These are phyloP conservation scores for Macroramphosus scolopax DNA, from an alignment of 2,797 vertebrate genomes.

Conservation along the genomic window DNA sequence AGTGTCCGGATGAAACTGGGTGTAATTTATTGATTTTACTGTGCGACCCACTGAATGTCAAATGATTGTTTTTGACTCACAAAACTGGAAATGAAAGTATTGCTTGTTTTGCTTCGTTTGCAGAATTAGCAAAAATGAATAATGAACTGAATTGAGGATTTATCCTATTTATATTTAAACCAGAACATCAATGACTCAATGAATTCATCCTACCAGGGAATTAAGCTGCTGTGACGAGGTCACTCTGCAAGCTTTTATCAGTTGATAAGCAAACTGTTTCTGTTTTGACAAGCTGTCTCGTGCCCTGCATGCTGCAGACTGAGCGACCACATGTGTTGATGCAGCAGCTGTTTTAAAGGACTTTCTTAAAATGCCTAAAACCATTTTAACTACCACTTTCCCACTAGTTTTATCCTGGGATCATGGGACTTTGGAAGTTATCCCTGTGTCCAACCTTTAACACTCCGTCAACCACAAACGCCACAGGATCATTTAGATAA, in stretches of 20 bases:
- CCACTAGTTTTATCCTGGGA: no score
- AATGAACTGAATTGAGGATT: neutral
- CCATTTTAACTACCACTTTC: no score
- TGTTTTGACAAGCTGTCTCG: no score
- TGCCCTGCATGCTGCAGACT: neutral
- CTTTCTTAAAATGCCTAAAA: no score
- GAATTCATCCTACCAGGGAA: slow-evolving; percentile 30
- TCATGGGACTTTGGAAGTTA: no score
- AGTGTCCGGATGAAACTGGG: slow-evolving; percentile 20
- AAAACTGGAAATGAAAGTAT: no score
- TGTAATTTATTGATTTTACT: slow-evolving; percentile 9
- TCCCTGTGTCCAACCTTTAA: no score
- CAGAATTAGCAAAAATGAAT: slow-evolving; percentile 3
- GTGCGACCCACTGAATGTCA: slow-evolving; percentile 2
- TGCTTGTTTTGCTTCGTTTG: no score
- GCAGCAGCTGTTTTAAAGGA: slow-evolving; percentile 10
- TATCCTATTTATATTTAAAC: slow-evolving; percentile 15
- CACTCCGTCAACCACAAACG: no score
- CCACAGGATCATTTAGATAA: no score
- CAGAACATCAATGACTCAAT: slow-evolving; percentile 10
- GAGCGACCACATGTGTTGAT: neutral
- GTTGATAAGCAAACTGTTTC: no score
- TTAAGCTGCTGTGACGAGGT: slow-evolving; percentile 36
- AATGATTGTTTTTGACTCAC: slow-evolving; percentile 16
- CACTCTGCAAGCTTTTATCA: slow-evolving; percentile 16